Percentiles rank a stretch among this genome's conserved stretches.
Conservation (phyloP, 2,888 invertebrate genomes). For the Dicyrtoma fusca region DNA sequence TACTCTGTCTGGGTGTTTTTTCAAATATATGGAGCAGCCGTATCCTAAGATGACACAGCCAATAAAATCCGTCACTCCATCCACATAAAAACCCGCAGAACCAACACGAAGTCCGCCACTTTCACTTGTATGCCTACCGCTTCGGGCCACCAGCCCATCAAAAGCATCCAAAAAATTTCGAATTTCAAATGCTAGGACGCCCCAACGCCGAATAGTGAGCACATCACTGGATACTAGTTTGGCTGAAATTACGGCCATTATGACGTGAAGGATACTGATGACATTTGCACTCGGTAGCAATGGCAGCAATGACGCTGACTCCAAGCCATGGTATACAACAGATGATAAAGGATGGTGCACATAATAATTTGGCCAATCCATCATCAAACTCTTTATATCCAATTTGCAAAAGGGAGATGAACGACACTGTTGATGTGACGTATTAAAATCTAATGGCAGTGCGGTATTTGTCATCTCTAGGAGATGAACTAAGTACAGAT, state of each 20-base stretch:
- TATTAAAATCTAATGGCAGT: neutral
- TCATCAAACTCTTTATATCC: conserved; percentile 79
- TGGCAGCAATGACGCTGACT: conserved; percentile 65
- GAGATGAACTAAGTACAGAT: no score
- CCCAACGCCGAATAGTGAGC: conserved; percentile 71
- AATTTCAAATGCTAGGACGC: conserved; percentile 76
- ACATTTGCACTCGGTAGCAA: conserved; percentile 75
- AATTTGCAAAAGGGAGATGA: conserved; percentile 79
- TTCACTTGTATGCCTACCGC: neutral
- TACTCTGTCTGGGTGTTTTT: conserved; percentile 70
- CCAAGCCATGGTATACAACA: conserved; percentile 69
- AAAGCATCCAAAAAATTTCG: conserved; percentile 82
- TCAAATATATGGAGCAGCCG: conserved; percentile 71
- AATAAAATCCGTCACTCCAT: conserved; percentile 73
- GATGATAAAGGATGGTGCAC: conserved; percentile 77
- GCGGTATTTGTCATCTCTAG: neutral
- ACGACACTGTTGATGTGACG: neutral
- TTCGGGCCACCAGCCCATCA: conserved; percentile 82
- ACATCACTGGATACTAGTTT: conserved; percentile 73
- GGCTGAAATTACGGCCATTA: conserved; percentile 73
- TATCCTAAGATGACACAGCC: conserved; percentile 74
- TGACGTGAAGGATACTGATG: conserved; percentile 79
- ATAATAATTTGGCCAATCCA: conserved; percentile 83
- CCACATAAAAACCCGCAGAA: conserved; percentile 73
- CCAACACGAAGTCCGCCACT: conserved; percentile 6